phyloP scores from a whole-genome alignment of 1,140 invertebrate genomes.

The Lordiphosa collinella region DNA sequence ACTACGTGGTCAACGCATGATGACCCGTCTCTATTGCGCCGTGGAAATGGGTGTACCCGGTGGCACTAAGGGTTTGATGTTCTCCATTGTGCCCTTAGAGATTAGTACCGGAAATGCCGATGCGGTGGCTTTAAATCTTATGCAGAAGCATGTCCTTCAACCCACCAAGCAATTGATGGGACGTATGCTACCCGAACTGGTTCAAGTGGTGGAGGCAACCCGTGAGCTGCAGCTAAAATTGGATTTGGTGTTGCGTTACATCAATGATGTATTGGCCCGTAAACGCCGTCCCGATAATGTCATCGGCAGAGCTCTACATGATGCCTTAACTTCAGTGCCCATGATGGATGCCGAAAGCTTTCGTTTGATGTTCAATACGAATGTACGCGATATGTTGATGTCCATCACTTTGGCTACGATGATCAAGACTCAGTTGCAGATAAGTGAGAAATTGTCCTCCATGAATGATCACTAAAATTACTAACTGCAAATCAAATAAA shows the following conservation, averaged over 20 bases:
- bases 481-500: neutral
- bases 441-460: slow-evolving; percentile 43
- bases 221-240: slow-evolving; percentile 35
- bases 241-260: slow-evolving; percentile 47
- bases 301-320: slow-evolving; percentile 38
- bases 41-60: slow-evolving; percentile 51
- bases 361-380: slow-evolving; percentile 39
- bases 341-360: slow-evolving; percentile 48
- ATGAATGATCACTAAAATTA: slow-evolving; percentile 19
- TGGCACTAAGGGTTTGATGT: slow-evolving; percentile 50
- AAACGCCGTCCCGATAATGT: slow-evolving; percentile 45
- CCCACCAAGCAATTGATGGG: slow-evolving; percentile 22
- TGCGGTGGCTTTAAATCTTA: slow-evolving; percentile 29
- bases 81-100: slow-evolving; percentile 43
- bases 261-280: slow-evolving; percentile 50
- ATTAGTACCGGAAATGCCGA: slow-evolving; percentile 19
- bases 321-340: slow-evolving; percentile 44
- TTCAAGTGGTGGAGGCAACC: slow-evolving; percentile 34
- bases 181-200: slow-evolving; percentile 39
- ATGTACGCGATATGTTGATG: slow-evolving; percentile 54
- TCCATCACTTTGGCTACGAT: slow-evolving; percentile 46
- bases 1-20: slow-evolving; percentile 24
- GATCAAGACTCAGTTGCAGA: slow-evolving; percentile 49
- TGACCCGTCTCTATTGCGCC: slow-evolving; percentile 38
- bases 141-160: slow-evolving; percentile 33